These are phyloP conservation scores for Antidorcas marsupialis DNA, from an alignment of 2,113 vertebrate genomes.

Conservation along the genomic window DNA sequence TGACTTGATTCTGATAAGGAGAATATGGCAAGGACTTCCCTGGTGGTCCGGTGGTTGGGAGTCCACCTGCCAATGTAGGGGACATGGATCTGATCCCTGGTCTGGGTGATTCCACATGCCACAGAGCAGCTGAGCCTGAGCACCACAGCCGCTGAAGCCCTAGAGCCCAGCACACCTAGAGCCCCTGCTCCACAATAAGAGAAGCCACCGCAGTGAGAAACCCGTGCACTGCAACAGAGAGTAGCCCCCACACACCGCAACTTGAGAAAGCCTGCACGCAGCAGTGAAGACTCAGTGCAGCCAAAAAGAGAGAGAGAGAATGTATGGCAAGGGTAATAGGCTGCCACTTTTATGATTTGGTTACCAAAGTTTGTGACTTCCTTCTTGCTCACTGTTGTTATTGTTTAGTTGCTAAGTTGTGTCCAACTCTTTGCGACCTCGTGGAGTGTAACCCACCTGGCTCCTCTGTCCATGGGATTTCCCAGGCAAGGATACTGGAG, in stretches of 20 bases:
- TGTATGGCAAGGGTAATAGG: neutral
- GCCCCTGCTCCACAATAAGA: neutral
- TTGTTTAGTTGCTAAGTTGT: neutral
- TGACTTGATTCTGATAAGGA: neutral
- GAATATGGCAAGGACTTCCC: neutral
- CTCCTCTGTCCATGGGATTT: neutral
- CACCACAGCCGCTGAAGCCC: neutral
- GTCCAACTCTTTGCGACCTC: neutral
- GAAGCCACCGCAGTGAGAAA: neutral
- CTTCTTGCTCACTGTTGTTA: neutral
- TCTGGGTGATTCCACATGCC: neutral
- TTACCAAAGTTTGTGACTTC: neutral
- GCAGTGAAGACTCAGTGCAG: neutral
- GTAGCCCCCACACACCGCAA: accelerated
- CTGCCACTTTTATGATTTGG: neutral
- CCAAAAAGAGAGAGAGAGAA: neutral
- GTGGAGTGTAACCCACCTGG: neutral
- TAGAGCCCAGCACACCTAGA: neutral
- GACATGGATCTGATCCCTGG: neutral
- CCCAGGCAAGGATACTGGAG: neutral
- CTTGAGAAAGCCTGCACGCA: accelerated
- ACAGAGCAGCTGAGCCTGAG: neutral
- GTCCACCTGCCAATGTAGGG: neutral
- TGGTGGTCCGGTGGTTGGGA: neutral
- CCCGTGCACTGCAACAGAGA: neutral